Evolutionary conservation across 2,113 vertebrate species (phyloP).

Genomic region (Prunella fulvescens): DNA sequence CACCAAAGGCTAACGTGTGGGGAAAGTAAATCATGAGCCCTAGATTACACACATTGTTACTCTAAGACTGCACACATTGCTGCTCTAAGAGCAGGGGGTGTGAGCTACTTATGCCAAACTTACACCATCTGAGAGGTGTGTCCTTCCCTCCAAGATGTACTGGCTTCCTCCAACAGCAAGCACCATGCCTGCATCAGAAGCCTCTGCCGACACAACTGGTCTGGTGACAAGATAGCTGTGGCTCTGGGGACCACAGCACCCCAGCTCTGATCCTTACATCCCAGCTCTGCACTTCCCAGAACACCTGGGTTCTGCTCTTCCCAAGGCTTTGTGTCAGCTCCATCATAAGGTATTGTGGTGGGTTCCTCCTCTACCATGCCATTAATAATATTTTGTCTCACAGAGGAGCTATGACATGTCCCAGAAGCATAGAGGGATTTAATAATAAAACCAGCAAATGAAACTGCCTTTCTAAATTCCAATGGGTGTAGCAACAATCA

Average conservation of each 20-base stretch:
- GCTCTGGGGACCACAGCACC: background rate
- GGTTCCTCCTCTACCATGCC: background rate
- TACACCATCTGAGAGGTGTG: background rate
- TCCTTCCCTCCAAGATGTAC: background rate
- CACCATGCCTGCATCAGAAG: accelerated
- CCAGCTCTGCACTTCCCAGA: background rate
- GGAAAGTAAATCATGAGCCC: background rate
- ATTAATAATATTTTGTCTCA: background rate
- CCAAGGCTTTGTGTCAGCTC: background rate
- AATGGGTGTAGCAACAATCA: background rate
- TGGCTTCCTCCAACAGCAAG: background rate
- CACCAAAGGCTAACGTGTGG: accelerated
- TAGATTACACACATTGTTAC: accelerated
- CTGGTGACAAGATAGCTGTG: accelerated
- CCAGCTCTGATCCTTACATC: background rate
- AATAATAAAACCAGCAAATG: background rate
- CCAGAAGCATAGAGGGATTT: background rate
- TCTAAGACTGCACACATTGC: background rate
- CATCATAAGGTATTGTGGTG: background rate
- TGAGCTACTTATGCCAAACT: background rate
- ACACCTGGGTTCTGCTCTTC: background rate
- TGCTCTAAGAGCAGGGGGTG: background rate
- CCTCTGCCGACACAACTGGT: accelerated
- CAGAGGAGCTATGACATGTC: background rate
- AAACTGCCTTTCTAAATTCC: background rate